Evolutionary conservation across 2,888 invertebrate genomes (phyloP), one percentile per base, ranked within the genome.

Genomic region (Agriopis aurantiaria): DNA sequence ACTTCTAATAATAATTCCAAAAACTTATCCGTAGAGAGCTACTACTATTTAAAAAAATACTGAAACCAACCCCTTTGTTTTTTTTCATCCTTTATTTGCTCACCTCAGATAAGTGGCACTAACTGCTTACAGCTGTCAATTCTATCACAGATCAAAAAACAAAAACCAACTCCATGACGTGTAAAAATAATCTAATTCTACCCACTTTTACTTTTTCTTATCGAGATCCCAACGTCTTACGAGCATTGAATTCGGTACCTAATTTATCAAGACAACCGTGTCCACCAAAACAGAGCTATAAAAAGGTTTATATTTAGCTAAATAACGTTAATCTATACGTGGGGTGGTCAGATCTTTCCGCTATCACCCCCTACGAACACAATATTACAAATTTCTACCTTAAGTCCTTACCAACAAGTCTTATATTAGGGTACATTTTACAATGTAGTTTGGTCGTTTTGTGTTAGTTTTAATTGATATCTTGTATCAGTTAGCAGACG

Each of bases 191-290:
- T 66, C 80, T 75, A 83, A 82, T 82, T 76, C 58, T 62, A 67
- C 62, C 71, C 75, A 80, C 81, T 81, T 80, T 79, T 76, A 55
- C 69, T 81, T 80, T 77, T 74, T 72, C 60, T 76, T 76, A 77
- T 72, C 72, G 60, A 76, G 88, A 90, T 91, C 89, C 88, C 89
- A 89, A 90, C 90, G 87, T 65, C 56, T 69, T 85, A 75, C 78
- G 80, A 83, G 77, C 78, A 81, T 80, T 80, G 82, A 86, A 87
- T 88, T 85, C 78, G 84, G 72, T 73, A 77, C 81, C 89, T 90
- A 92, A 92, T 89, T 87, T 87, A 86, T 82, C 83, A 85, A 89
- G 92, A 93, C 93, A 94, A 92, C 83, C 94, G 92, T 94, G 85
- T 91, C 91, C 90, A 89, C 91, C 90, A 88, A 90, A 87, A 91